These are phyloP conservation scores for Stenichneumon culpator DNA, from an alignment of 2,888 invertebrate species.

Conservation along the genomic window DNA sequence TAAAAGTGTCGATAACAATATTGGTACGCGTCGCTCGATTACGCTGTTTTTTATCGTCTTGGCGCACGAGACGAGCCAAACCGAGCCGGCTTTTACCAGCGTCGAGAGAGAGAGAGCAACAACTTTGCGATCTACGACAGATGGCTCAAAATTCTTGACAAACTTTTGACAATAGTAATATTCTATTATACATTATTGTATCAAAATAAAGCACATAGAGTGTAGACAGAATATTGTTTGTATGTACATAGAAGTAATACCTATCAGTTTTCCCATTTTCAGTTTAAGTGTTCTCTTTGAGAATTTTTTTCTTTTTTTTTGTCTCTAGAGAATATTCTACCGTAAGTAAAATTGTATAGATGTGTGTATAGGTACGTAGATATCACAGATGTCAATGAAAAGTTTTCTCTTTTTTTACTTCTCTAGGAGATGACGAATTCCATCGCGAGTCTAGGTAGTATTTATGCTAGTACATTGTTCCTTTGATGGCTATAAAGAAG, in stretches of 20 bases:
- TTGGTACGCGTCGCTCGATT: not conserved
- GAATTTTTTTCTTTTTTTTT: constrained; percentile 62
- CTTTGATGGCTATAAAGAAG: not conserved
- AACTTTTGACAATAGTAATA: constrained; percentile 68
- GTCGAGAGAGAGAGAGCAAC: not conserved
- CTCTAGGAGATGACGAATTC: constrained; percentile 27
- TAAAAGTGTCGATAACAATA: not conserved
- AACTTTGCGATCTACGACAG: constrained; percentile 8
- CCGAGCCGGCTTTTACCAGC: not conserved
- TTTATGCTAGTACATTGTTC: constrained; percentile 7
- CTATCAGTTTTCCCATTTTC: constrained; percentile 51
- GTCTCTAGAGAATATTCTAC: constrained; percentile 80
- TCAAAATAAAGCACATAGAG: constrained; percentile 84
- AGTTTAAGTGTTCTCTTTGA: not conserved
- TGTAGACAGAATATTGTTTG: constrained; percentile 81
- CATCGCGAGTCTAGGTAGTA: not conserved
- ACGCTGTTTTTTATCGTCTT: not conserved
- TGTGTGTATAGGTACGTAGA: constrained; percentile 68
- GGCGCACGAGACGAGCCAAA: constrained; percentile 5
- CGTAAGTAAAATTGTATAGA: constrained; percentile 74
- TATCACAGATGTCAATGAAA: constrained; percentile 83
- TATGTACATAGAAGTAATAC: constrained; percentile 79
- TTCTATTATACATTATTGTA: constrained; percentile 81
- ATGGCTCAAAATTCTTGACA: constrained; percentile 13
- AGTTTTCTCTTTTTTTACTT: constrained; percentile 16